A percentile compares a stretch with the other conserved stretches of the same genome.
Evolutionary conservation across 2,888 invertebrate genomes (phyloP).

Genomic region (Choreutis nemorana): DNA sequence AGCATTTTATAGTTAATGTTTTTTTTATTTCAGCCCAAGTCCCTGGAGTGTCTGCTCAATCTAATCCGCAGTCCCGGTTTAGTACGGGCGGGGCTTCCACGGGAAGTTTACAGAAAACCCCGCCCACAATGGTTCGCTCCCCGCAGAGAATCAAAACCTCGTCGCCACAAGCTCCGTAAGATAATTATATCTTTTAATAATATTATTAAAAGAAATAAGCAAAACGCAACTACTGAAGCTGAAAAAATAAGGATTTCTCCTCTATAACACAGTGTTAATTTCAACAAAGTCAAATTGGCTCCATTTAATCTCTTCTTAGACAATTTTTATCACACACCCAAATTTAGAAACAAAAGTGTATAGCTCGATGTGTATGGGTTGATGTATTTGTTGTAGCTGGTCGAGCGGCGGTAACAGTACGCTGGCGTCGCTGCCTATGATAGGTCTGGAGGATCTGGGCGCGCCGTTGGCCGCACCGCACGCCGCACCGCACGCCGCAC

Average conservation of each 20-base stretch:
- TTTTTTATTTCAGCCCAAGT: not conserved
- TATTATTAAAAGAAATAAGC: no score
- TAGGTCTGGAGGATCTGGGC: slow-evolving; percentile 70
- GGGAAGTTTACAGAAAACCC: slow-evolving; percentile 20
- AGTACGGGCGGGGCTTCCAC: slow-evolving; percentile 35
- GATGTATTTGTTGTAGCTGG: no score
- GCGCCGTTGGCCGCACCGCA: slow-evolving; percentile 19
- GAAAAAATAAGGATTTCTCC: no score
- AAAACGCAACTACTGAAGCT: no score
- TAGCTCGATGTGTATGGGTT: no score
- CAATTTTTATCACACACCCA: no score
- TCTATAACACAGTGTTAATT: no score
- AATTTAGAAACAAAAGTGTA: no score
- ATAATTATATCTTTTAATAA: no score
- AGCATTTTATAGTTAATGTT: not conserved
- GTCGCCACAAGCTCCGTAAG: slow-evolving; percentile 57
- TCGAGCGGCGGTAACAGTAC: slow-evolving; percentile 73
- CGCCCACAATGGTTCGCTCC: slow-evolving; percentile 44
- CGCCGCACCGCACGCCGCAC: slow-evolving; percentile 14
- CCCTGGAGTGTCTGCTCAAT: slow-evolving; percentile 4
- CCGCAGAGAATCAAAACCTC: slow-evolving; percentile 45
- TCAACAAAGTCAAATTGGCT: no score
- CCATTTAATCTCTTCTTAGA: no score
- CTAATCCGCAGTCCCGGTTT: slow-evolving; percentile 21
- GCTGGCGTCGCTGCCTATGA: slow-evolving; percentile 78